Evolutionary conservation across 2,797 vertebrate genomes (phyloP), one percentile per base, ranked within the genome.

Genomic region (Cichlasoma orientale): DNA sequence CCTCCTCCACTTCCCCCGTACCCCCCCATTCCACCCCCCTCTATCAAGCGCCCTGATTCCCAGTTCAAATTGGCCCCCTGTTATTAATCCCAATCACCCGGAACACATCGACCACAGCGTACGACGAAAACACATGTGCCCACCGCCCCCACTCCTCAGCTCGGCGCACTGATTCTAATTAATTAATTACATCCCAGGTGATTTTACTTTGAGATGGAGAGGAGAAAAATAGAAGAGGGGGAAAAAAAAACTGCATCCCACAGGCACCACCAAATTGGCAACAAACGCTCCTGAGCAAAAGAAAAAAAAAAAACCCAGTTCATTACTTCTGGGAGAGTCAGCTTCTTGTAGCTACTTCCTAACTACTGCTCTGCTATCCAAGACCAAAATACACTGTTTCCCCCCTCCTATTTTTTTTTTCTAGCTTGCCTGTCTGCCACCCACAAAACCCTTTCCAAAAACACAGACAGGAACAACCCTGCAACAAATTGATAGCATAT

Each of bases 101-200:
- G 92, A 95, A 95, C 95, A 83, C 92, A 90, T 89, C 77, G 87
- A 93, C 94, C 94, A 91, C 93, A 91, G 92, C 63, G 68, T 90
- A 80, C 92, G 91, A 90, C 54, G 56, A 89, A 88, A 92, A 92
- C 93, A 95, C 89, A 92, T 93, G 92, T 90, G 89, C 86, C 86
- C 82, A 59, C 82, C 80, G 25, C 81, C 82, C 88, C 85, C 44
- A 72, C 79, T 84, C 74, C 76, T 74, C 78, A 84, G 77, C 84
- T 86, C 57, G 36, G 80, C 12, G 69, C 85, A 89, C 93, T 90
- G 91, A 92, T 95, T 94, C 93, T 94, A 95, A 95, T 96, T 94
- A 95, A 96, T 96, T 95, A 96, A 96, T 96, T 92, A 91, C 90
- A 93, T 96, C 95, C 95, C 95, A 95, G 91, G 93, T 96, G 95